phyloP scores from a whole-genome alignment of 2,113 vertebrate species.

The Microtus richardsoni region DNA sequence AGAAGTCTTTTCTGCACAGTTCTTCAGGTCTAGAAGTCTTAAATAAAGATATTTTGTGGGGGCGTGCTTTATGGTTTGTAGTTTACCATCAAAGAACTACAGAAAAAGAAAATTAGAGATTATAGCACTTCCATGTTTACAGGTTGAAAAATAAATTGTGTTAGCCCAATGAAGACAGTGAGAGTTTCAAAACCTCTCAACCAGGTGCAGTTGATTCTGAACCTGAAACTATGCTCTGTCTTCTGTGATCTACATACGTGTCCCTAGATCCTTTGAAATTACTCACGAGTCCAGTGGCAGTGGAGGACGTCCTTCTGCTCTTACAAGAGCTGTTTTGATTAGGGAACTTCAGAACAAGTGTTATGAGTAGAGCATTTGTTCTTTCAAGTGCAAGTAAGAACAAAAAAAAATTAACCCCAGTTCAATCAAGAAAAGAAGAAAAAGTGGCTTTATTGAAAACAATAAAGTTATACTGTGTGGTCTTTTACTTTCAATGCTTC shows the following conservation, averaged over 20 bases:
- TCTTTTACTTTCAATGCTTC: not conserved
- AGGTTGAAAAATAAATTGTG: not conserved
- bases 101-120: not conserved
- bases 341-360: not conserved
- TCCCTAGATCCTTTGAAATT: not conserved
- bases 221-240: not conserved
- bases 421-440: not conserved
- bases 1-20: not conserved
- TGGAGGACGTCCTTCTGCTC: not conserved
- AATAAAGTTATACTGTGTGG: not conserved
- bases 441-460: not conserved
- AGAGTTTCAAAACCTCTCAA: not conserved
- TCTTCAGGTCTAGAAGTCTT: not conserved
- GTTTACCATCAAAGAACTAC: not conserved
- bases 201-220: no score
- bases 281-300: not conserved
- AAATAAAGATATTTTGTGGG: not conserved
- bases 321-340: conserved; percentile 3
- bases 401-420: not conserved
- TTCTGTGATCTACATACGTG: not conserved
- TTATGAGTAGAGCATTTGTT: not conserved
- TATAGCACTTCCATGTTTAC: not conserved
- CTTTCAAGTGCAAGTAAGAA: conserved; percentile 12
- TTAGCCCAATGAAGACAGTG: not conserved
- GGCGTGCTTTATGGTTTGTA: not conserved